Percentiles rank a stretch among this genome's conserved stretches.
phyloP scores from a whole-genome alignment of 2,888 invertebrate species.

The Lysandra coridon region DNA sequence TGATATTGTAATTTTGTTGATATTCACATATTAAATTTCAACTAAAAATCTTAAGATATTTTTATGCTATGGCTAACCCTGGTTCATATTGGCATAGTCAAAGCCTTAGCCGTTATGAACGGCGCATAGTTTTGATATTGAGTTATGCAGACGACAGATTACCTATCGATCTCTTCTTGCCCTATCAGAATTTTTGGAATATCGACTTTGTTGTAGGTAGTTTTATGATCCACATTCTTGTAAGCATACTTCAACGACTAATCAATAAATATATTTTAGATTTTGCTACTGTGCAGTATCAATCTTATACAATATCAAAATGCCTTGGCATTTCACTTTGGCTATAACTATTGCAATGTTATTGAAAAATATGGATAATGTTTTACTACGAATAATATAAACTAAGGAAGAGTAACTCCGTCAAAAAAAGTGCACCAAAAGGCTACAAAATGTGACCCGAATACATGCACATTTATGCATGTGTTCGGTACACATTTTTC shows the following conservation, averaged over 20 bases:
- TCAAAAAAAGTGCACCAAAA: no score
- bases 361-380: no score
- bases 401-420: no score
- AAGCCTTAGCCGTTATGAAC: conserved; percentile 45
- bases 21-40: not conserved
- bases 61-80: not conserved
- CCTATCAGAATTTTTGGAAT: conserved; percentile 39
- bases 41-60: not conserved
- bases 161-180: conserved; percentile 44
- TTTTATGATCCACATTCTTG: not conserved
- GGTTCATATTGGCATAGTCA: conserved; percentile 18
- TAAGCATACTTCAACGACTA: not conserved
- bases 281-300: not conserved
- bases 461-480: no score
- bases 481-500: no score
- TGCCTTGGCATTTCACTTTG: not conserved
- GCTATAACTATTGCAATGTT: no score
- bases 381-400: no score
- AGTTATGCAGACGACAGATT: conserved; percentile 71
- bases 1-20: not conserved
- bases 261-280: not conserved
- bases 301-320: not conserved
- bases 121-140: conserved; percentile 72
- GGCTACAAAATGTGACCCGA: no score
- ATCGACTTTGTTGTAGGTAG: conserved; percentile 36